Evolutionary conservation across 2,797 vertebrate genomes (phyloP).

Genomic region (Dromococcyx pavoninus): DNA sequence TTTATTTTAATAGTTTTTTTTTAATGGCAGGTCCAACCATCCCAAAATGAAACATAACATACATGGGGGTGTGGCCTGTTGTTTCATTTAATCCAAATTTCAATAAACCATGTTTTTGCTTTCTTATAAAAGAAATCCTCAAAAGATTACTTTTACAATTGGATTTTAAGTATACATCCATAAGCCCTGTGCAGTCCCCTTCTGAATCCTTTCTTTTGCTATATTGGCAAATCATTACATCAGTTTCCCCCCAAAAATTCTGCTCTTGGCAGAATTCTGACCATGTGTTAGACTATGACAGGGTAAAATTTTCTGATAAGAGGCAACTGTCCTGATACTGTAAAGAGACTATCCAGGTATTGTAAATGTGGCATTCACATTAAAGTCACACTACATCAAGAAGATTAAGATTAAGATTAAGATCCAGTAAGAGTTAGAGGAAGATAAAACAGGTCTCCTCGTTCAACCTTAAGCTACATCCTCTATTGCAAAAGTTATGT

Average conservation of each 20-base stretch:
- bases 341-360: neutral
- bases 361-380: neutral
- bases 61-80: neutral
- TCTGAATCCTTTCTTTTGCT: neutral
- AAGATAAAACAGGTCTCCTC: neutral
- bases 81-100: neutral
- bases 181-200: neutral
- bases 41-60: neutral
- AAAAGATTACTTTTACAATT: neutral
- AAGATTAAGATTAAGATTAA: neutral
- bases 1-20: neutral
- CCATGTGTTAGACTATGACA: neutral
- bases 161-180: neutral
- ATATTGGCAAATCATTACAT: neutral
- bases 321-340: neutral
- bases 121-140: neutral
- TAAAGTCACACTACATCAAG: neutral
- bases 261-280: neutral
- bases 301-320: neutral
- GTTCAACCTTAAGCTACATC: neutral
- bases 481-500: neutral
- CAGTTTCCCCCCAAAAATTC: neutral
- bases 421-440: neutral
- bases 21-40: neutral
- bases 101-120: neutral